Evolutionary conservation across 2,113 vertebrate genomes (phyloP), one percentile per base, ranked within the genome.

Genomic region (Anseranas semipalmata): DNA sequence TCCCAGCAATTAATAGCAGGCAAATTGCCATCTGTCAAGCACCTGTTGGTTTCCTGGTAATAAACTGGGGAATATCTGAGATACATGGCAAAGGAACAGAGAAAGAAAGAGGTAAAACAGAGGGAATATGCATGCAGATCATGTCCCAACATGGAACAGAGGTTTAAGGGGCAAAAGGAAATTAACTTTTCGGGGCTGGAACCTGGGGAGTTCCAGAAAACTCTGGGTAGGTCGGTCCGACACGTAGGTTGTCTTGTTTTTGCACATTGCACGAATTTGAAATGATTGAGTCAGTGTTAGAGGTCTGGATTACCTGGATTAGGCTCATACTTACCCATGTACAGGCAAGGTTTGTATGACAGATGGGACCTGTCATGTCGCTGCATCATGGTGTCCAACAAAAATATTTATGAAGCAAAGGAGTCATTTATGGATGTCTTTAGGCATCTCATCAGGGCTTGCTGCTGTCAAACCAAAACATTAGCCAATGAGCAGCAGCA

Each of bases 1-100:
- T 96, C 94, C 66, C 94, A 93, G 89, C 66, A 93, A 95, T 96
- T 96, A 97, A 97, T 97, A 97, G 50, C 62, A 55, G 96, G 94
- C 89, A 95, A 96, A 94, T 95, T 93, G 95, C 94, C 96, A 91
- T 92, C 62, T 96, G 74, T 91, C 62, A 92, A 85, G 84, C 85
- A 94, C 90, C 88, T 96, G 86, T 30, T 95, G 33, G 58, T 78
- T 96, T 95, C 89, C 92, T 91, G 71, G 77, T 95, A 87, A 85
- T 93, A 92, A 95, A 91, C 79, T 30, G 50, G 25, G 17, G 81
- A 77, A 85, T 90, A 92, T 89, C 68, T 84, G 78, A 86, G 82
- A 52, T 90, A 41, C 0, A 0, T 96, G 95, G 96, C 94, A 97
- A 86, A 86, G 39, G 94, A 80, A 75, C 77, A 95, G 89, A 95